A percentile compares a stretch with the other conserved stretches of the same genome.
Evolutionary conservation across 2,888 invertebrate genomes (phyloP).

Genomic region (Morpho achilles): DNA sequence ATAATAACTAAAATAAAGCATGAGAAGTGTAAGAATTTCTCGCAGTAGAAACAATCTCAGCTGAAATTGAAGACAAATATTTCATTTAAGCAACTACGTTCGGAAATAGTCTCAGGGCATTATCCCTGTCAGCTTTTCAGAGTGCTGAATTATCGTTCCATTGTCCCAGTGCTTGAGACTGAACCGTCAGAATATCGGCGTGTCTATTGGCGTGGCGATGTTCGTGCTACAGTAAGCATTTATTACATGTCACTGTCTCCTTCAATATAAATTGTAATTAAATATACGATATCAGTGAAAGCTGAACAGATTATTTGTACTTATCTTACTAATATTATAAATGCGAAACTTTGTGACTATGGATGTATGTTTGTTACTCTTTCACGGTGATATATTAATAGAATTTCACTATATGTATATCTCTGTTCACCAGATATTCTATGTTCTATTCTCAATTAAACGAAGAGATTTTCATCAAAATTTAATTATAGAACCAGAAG

Average conservation of each 20-base stretch:
- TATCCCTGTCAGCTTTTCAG: constrained; percentile 25
- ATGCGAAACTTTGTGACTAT: too few species aligned
- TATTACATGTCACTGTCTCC: constrained; percentile 26
- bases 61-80: constrained; percentile 13
- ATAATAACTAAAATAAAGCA: neutral
- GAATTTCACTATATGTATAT: too few species aligned
- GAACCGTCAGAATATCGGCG: constrained; percentile 20
- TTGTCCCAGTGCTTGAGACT: constrained; percentile 22
- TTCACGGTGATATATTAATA: too few species aligned
- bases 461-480: too few species aligned
- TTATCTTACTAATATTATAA: too few species aligned
- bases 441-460: too few species aligned
- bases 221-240: constrained; percentile 17
- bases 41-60: constrained; percentile 5
- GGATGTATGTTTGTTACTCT: too few species aligned
- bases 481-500: too few species aligned
- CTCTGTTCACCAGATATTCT: too few species aligned
- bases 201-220: constrained; percentile 8
- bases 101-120: constrained; percentile 10
- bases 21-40: too few species aligned
- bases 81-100: constrained; percentile 8
- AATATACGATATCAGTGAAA: constrained; percentile 8
- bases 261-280: constrained; percentile 24
- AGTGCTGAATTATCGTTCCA: constrained; percentile 30
- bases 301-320: too few species aligned